Base-by-base conservation (phyloP, 2,113 vertebrate genomes). In the Erythrocebus patas region DNA sequence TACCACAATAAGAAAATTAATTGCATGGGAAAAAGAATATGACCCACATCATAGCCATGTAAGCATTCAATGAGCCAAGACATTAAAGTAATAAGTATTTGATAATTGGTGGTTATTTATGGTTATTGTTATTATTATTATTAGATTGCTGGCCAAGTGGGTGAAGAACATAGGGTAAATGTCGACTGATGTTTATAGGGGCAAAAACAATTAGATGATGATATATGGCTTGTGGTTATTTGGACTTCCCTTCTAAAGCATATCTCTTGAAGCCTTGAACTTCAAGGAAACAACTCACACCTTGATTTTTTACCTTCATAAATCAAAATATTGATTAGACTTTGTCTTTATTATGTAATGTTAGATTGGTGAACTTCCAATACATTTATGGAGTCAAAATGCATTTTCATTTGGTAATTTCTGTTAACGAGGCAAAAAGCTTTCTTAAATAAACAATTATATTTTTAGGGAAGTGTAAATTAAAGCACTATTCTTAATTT, bases 361-460 rank as follows among this genome's bases (percentile, higher is more conserved):
- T 35, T 52, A 38, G 79, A 23, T 52, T 59, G 50, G 45, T 55
- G 27, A 82, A 52, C 88, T 68, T 45, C 8, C 35, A 23, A 16
- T 14, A 43, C 4, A 38, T 52, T 8, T 70, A 27, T 16, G 32
- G 61, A 43, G 50, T 14, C 17, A 22, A 96, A 73, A 73, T 30
- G 12, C 22, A n/a, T 89, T 81, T 92, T 50, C 90, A 20, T 59
- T 85, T 43, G 86, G 82, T 89, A 86, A 92, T 89, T 96, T 95
- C 78, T 89, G 91, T 72, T 70, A 89, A 81, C 52, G 73, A 83
- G 81, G 70, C n/a, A 59, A 73, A 91, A 84, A 48, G n/a, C 55
- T 59, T 85, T 96, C 87, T 96, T 79, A 79, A 91, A 84, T 89
- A 94, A 96, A 66, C 64, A 76, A 43, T 72, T 48, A 20, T 25